A percentile compares a stretch with the other conserved stretches of the same genome.
Evolutionary conservation across 2,888 invertebrate species (phyloP).

Genomic region (Malacosoma neustria): DNA sequence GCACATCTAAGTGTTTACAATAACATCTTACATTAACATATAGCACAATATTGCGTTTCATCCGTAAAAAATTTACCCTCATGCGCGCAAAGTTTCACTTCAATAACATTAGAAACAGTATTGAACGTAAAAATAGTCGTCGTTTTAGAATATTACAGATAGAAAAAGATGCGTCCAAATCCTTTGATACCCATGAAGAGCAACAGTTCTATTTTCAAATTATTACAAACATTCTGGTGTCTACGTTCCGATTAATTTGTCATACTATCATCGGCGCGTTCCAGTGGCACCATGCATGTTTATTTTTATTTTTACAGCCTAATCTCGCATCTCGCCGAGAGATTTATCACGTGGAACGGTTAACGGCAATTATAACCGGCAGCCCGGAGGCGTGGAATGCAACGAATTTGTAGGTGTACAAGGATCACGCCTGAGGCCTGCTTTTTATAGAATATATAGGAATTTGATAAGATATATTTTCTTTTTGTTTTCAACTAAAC

Average conservation of each 20-base stretch:
- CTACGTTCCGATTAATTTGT: conserved; percentile 51
- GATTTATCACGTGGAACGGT: conserved; percentile 41
- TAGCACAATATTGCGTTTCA: no score
- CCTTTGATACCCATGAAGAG: conserved; percentile 6
- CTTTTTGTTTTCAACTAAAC: no score
- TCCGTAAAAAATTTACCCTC: no score
- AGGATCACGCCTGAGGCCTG: conserved; percentile 7
- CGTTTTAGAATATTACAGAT: neutral
- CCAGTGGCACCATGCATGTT: conserved; percentile 21
- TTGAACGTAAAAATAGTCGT: neutral
- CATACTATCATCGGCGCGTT: conserved; percentile 44
- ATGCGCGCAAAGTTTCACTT: no score
- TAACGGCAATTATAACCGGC: conserved; percentile 36
- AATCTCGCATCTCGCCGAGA: conserved; percentile 37
- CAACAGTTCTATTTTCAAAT: conserved; percentile 43
- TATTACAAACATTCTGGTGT: conserved; percentile 30
- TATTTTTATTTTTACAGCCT: conserved; percentile 38
- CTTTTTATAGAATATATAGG: neutral
- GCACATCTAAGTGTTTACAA: no score
- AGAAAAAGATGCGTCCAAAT: neutral
- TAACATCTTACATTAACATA: no score
- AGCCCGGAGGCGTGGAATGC: conserved; percentile 29
- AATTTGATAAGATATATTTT: no score
- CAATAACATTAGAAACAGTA: no score
- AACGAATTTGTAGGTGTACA: conserved; percentile 21